Evolutionary conservation across 2,113 vertebrate species (phyloP).

Genomic region (Rutilus rutilus): DNA sequence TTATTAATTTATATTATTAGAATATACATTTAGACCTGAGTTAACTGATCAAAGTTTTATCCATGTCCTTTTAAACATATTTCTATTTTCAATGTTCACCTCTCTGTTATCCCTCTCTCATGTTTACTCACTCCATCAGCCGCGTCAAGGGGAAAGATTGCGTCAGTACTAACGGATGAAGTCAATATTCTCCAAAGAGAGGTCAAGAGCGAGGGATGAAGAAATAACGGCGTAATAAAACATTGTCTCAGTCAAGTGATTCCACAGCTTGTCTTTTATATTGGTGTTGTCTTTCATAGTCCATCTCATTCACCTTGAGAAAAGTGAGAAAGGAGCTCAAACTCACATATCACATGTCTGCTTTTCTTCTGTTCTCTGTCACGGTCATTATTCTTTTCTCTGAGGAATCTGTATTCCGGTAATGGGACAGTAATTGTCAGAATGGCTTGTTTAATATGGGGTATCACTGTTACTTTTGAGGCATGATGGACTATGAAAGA

Average conservation of each 20-base stretch:
- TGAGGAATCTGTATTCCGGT: constrained; percentile 20
- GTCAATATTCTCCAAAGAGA: constrained; percentile 23
- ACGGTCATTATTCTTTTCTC: constrained; percentile 15
- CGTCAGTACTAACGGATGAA: constrained; percentile 4
- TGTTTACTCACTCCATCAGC: constrained; percentile 32
- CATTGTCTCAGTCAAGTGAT: neutral
- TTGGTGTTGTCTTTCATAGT: constrained; percentile 2
- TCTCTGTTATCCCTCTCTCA: constrained; percentile 6
- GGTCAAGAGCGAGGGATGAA: constrained; percentile 7
- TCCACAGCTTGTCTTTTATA: constrained; percentile 18
- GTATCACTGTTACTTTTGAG: constrained; percentile 17
- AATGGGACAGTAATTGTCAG: constrained; percentile 29
- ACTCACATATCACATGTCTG: neutral
- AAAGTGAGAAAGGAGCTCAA: neutral
- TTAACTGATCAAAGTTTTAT: neutral
- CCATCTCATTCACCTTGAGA: neutral
- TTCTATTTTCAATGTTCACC: neutral
- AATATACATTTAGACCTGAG: neutral
- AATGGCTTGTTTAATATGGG: constrained; percentile 14
- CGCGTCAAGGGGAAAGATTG: constrained; percentile 20
- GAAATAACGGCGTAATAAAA: neutral
- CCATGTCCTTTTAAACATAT: neutral
- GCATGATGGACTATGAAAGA: neutral
- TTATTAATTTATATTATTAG: neutral
- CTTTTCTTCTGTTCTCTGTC: neutral